These are phyloP conservation scores for Herpailurus yagouaroundi DNA, from an alignment of 2,113 vertebrate species.

Conservation along the genomic window DNA sequence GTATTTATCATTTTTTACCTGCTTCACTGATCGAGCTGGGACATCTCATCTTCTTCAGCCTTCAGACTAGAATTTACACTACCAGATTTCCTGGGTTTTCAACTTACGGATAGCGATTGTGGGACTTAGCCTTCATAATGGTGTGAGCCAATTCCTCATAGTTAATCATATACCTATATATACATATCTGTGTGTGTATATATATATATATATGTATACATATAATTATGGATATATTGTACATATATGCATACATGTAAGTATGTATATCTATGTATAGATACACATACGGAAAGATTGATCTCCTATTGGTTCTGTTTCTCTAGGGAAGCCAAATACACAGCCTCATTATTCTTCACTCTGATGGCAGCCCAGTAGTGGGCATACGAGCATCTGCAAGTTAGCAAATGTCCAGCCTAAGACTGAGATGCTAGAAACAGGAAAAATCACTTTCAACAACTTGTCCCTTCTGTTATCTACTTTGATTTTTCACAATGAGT, in stretches of 20 bases:
- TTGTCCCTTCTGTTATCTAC: not conserved
- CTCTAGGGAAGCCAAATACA: not conserved
- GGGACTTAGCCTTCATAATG: not conserved
- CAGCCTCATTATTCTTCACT: not conserved
- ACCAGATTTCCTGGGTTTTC: not conserved
- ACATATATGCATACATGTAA: too few relatives aligned
- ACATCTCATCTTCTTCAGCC: not conserved
- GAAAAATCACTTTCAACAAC: not conserved
- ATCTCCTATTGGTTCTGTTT: not conserved
- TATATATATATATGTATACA: too few relatives aligned
- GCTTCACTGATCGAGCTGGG: not conserved
- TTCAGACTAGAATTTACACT: not conserved
- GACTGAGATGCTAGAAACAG: not conserved
- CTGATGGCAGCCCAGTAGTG: not conserved
- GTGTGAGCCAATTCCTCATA: not conserved
- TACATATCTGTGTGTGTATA: too few relatives aligned
- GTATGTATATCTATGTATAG: too few relatives aligned
- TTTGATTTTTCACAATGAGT: conserved; percentile 33
- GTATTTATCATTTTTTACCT: not conserved
- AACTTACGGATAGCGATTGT: not conserved
- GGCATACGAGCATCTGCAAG: not conserved
- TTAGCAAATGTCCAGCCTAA: not conserved
- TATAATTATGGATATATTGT: too few relatives aligned
- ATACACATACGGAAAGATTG: not conserved
- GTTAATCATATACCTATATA: not conserved